Conservation (phyloP, 1,140 invertebrate species). For the Apis laboriosa region DNA sequence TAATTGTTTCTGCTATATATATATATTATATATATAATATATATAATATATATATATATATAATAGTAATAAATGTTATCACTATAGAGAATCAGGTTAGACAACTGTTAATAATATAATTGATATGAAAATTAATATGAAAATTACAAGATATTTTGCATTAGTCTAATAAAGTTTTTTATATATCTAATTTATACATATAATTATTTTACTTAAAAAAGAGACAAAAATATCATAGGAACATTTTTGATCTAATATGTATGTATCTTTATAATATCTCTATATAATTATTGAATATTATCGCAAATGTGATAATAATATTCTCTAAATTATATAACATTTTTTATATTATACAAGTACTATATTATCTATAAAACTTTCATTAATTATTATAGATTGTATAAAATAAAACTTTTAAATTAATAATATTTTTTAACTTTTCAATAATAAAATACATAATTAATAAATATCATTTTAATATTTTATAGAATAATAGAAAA, state of each 20-base stretch:
- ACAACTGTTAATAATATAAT: background rate
- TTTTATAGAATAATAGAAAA: background rate
- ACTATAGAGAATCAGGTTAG: background rate
- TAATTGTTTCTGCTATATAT: background rate
- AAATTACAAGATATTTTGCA: background rate
- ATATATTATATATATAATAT: background rate
- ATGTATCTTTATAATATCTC: too few species aligned
- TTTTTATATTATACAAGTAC: background rate
- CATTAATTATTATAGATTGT: background rate
- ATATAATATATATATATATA: too few species aligned
- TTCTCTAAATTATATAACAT: background rate
- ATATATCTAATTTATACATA: background rate
- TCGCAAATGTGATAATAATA: background rate
- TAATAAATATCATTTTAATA: background rate
- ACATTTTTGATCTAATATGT: background rate
- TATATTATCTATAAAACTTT: background rate
- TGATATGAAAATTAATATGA: background rate
- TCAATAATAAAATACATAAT: too few species aligned
- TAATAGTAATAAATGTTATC: constrained; percentile 20
- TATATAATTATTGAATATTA: background rate
- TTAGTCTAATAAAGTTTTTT: background rate
- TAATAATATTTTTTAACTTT: too few species aligned
- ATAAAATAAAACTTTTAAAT: background rate
- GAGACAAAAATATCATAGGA: background rate
- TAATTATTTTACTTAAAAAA: background rate